These are phyloP conservation scores for Galerucella pusilla DNA, from an alignment of 2,888 invertebrate species.

Conservation along the genomic window DNA sequence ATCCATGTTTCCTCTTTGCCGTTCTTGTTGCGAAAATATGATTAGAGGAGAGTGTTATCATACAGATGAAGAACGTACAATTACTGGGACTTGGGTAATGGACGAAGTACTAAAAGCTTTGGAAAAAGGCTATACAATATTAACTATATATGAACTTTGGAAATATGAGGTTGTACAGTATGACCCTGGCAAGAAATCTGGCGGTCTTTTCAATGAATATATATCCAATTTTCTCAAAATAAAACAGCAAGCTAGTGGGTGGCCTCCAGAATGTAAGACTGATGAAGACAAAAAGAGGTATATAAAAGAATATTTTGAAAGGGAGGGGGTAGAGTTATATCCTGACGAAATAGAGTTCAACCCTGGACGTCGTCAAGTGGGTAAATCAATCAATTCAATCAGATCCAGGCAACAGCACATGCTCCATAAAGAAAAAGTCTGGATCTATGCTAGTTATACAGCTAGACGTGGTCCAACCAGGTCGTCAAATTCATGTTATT, in stretches of 20 bases:
- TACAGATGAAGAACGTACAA: too few relatives aligned
- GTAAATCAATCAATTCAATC: too few relatives aligned
- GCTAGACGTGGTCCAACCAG: too few relatives aligned
- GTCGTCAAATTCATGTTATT: too few relatives aligned
- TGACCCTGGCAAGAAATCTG: conserved; percentile 35
- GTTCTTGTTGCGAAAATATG: conserved; percentile 49
- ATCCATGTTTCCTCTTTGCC: conserved; percentile 55
- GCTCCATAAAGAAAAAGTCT: too few relatives aligned
- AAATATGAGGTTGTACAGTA: conserved; percentile 53
- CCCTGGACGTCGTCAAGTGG: conserved; percentile 37
- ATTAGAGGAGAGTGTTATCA: conserved; percentile 43
- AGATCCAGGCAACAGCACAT: too few relatives aligned
- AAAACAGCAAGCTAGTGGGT: conserved; percentile 48
- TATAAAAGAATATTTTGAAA: conserved; percentile 34
- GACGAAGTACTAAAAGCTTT: conserved; percentile 55
- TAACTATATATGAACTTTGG: conserved; percentile 56
- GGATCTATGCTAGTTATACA: too few relatives aligned
- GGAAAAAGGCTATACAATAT: conserved; percentile 51
- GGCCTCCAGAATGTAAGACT: conserved; percentile 43
- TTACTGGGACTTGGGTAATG: conserved; percentile 53
- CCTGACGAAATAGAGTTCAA: conserved; percentile 34
- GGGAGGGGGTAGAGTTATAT: conserved; percentile 36
- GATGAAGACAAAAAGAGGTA: conserved; percentile 37
- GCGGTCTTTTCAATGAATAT: conserved; percentile 53
- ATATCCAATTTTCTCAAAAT: conserved; percentile 51